These are phyloP conservation scores for Melanerpes aurifrons DNA, from an alignment of 2,113 vertebrate genomes.

Conservation along the genomic window DNA sequence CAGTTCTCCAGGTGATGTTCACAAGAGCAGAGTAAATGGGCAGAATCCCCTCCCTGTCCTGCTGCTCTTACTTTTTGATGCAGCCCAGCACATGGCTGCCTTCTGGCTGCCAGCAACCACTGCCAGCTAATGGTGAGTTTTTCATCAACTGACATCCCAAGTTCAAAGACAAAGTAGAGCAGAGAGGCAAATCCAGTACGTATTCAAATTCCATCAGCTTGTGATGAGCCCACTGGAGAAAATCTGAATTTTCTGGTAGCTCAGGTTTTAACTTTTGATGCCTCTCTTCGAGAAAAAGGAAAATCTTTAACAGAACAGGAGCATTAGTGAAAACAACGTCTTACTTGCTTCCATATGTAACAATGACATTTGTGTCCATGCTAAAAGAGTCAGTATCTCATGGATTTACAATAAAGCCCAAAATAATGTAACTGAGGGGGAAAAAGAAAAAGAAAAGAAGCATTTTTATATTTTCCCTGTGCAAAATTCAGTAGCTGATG, in stretches of 20 bases:
- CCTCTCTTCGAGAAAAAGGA: neutral
- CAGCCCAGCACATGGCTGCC: no score
- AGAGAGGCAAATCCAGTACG: neutral
- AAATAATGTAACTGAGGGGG: neutral
- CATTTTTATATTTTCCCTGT: neutral
- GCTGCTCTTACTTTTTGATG: no score
- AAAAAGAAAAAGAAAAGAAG: no score
- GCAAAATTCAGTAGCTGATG: neutral
- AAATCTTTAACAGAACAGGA: neutral
- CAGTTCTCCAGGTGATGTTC: no score
- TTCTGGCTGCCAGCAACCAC: no score
- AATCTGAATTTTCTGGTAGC: neutral
- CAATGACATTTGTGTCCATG: neutral
- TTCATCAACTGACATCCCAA: no score
- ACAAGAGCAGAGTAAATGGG: no score
- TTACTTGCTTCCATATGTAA: neutral
- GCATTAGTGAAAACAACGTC: neutral
- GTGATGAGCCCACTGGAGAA: neutral
- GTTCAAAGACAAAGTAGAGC: neutral
- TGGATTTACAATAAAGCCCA: neutral
- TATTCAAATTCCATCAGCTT: neutral
- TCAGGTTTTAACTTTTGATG: neutral
- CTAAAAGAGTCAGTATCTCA: neutral
- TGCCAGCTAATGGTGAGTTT: no score
- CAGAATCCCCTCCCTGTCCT: no score